Evolutionary conservation across 92 coral and sea anemone species (phyloP).

Genomic region (Porites rus): DNA sequence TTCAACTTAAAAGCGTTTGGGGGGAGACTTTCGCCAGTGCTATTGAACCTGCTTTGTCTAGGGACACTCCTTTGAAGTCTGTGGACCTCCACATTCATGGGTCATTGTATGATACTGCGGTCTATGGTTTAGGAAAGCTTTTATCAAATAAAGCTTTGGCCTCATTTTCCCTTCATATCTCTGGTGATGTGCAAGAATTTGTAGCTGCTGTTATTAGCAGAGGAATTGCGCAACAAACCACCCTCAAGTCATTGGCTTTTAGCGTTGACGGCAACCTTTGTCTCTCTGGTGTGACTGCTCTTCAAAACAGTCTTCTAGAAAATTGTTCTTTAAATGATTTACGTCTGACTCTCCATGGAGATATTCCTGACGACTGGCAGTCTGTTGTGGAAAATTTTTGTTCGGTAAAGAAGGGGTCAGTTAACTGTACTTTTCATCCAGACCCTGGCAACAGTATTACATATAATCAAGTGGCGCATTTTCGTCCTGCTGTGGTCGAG

Average conservation of each 20-base stretch:
- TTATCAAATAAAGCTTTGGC: not conserved
- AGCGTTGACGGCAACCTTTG: not conserved
- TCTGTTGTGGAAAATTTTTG: not conserved
- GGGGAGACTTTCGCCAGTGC: not conserved
- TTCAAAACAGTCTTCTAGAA: not conserved
- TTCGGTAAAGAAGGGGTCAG: not conserved
- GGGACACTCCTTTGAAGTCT: constrained; percentile 13
- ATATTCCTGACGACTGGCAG: constrained; percentile 11
- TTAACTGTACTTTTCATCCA: not conserved
- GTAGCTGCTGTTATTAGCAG: not conserved
- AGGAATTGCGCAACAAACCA: not conserved
- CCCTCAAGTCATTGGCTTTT: not conserved
- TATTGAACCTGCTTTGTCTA: not conserved
- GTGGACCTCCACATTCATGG: not conserved
- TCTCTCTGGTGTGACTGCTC: not conserved
- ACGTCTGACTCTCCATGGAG: not conserved
- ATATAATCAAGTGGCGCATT: not conserved
- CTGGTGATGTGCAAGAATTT: not conserved
- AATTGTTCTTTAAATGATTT: not conserved
- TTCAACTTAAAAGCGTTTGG: not conserved
- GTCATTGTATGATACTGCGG: not conserved
- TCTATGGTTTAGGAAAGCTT: not conserved
- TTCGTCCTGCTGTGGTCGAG: not conserved
- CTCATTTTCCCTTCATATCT: not conserved
- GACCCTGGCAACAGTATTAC: not conserved